Base-by-base conservation (phyloP, 2,888 invertebrate genomes). In the Spisula solida region DNA sequence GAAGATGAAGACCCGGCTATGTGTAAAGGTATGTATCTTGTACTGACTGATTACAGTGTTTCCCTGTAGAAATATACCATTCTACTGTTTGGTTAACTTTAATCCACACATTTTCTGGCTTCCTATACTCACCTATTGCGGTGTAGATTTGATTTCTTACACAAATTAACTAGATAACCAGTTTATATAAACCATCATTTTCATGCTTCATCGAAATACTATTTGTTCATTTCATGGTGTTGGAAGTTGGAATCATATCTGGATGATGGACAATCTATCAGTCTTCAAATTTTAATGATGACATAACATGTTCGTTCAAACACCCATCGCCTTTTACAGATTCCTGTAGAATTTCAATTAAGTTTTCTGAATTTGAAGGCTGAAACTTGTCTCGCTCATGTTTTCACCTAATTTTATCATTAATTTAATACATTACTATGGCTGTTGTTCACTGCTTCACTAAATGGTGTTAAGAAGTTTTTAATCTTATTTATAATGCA, bases 1-100 rank as follows among this genome's bases (percentile, higher is more conserved):
- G 98, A 98, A 96, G 99, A 99, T 96, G 99, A 99, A 96, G 86
- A 89, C 14, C 12, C 41, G 0, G 60, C 25, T 12, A 70, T 92
- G 4, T 94, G 94, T 90, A 86, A 87, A 88, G 81, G 95, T 95
- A 89, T 92, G 93, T 25, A 14, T 34, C 20, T 48, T 47, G 25
- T 48, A 14, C 31, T 70, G 0, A 34, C 10, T 31, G 12, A 16
- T n/a, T 5, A 31, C 51, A 29, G n/a, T 60, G 81, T 34, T 60
- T 18, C 75, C 75, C 48, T 47, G 48, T 48, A 48, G 48, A 1
- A 47, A 48, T 47, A 48, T 48, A 20, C 25, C 47, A n/a, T 48
- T 80, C 18, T 80, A 80, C 48, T 80, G 20, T 16, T 20, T 48
- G 80, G 60, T 66, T 66, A 4, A 66, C 25, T 8, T 25, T n/a